These are phyloP conservation scores for Bradypus variegatus DNA, from an alignment of 2,797 vertebrate genomes.

Conservation along the genomic window DNA sequence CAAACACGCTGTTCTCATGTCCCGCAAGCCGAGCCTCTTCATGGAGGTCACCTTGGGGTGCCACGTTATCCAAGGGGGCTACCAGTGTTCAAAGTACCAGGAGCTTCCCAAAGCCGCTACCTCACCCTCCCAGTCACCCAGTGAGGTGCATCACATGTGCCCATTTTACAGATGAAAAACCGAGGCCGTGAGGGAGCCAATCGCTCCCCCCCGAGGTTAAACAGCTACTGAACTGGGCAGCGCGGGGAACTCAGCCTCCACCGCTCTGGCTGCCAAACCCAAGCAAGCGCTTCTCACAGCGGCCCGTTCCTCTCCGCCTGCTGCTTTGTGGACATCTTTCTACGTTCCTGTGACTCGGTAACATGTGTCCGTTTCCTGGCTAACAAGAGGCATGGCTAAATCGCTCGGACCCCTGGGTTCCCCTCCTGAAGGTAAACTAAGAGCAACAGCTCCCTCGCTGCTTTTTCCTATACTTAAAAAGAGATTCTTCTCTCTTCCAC, in stretches of 20 bases:
- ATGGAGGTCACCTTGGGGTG: background rate
- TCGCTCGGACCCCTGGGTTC: background rate
- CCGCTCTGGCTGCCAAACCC: background rate
- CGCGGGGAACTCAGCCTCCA: background rate
- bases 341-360: background rate
- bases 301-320: background rate
- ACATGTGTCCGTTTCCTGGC: background rate
- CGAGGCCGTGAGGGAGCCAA: background rate
- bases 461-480: background rate
- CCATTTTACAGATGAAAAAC: background rate
- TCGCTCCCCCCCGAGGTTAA: background rate
- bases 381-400: background rate
- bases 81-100: background rate
- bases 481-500: background rate
- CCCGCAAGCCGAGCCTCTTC: background rate
- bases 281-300: fast-evolving
- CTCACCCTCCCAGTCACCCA: background rate
- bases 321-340: background rate
- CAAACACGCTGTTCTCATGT: constrained; percentile 1
- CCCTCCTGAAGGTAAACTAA: background rate
- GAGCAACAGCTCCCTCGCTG: background rate
- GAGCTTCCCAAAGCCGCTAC: background rate
- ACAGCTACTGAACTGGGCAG: background rate
- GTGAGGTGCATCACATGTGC: background rate
- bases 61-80: background rate